Percentiles rank a stretch among this genome's conserved stretches.
Evolutionary conservation across 2,113 vertebrate species (phyloP).

Genomic region (Amazona vittata): DNA sequence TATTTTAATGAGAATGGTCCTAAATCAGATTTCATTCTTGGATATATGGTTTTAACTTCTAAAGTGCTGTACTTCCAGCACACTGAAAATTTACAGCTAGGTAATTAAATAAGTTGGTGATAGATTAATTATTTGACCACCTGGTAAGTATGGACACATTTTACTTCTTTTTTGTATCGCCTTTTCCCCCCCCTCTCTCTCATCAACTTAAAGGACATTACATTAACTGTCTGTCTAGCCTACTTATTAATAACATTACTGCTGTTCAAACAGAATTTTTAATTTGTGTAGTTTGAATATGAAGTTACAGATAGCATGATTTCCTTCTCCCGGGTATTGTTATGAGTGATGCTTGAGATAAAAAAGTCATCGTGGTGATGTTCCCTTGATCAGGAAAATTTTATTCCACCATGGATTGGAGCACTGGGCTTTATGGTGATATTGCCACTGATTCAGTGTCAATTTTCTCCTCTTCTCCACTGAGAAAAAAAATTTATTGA

Average conservation of each 20-base stretch:
- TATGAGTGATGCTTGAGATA: background rate
- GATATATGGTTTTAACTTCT: background rate
- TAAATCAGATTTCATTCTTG: background rate
- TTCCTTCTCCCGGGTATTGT: background rate
- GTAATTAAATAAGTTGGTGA: background rate
- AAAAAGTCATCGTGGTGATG: background rate
- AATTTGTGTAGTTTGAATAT: background rate
- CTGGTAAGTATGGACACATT: background rate
- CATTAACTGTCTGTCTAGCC: background rate
- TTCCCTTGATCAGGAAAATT: background rate
- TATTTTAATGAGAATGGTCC: background rate
- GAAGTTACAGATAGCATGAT: background rate
- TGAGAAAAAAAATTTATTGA: background rate
- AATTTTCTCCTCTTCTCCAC: background rate
- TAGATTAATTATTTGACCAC: background rate
- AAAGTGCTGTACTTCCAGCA: background rate
- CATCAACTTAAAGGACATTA: background rate
- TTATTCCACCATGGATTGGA: background rate
- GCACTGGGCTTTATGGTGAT: background rate
- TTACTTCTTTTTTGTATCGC: background rate
- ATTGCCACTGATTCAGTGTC: background rate
- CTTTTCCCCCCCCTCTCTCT: background rate
- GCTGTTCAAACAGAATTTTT: background rate
- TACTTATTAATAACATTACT: background rate
- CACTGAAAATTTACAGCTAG: background rate